Evolutionary conservation across 2,888 invertebrate genomes (phyloP).

Genomic region (Sicus ferrugineus): DNA sequence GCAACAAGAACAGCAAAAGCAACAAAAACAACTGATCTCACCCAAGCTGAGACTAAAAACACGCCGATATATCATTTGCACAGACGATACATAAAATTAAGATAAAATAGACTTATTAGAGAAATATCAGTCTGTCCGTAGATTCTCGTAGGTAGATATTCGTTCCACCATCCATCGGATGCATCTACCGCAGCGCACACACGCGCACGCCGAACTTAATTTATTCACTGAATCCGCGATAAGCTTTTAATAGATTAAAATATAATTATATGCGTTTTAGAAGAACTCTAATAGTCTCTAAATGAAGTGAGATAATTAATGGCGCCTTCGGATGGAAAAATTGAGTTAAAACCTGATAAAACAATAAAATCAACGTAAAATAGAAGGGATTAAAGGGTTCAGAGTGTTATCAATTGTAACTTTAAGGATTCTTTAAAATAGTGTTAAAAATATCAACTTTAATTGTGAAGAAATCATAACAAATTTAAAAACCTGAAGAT

Average conservation of each 20-base stretch:
- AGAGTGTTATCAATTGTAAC: too few species aligned
- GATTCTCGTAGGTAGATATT: neutral
- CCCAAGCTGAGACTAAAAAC: too few species aligned
- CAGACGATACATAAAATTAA: conserved; percentile 28
- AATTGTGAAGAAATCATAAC: too few species aligned
- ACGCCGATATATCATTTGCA: too few species aligned
- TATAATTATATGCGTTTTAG: neutral
- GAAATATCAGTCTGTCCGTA: neutral
- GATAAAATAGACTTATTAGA: conserved; percentile 24
- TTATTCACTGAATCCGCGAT: neutral
- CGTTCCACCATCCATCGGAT: neutral
- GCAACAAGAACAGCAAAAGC: too few species aligned
- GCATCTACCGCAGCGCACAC: neutral
- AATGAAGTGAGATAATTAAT: neutral
- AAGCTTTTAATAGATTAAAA: neutral
- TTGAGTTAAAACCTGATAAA: too few species aligned
- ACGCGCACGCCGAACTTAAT: neutral
- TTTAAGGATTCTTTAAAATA: too few species aligned
- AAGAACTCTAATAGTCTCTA: neutral
- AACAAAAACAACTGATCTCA: too few species aligned
- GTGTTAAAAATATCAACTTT: too few species aligned
- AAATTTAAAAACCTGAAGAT: too few species aligned
- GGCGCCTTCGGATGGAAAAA: neutral
- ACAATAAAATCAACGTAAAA: too few species aligned
- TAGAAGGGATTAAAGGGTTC: too few species aligned